These are phyloP conservation scores for Cyclophora punctaria DNA, from an alignment of 2,888 invertebrate genomes.

Conservation along the genomic window DNA sequence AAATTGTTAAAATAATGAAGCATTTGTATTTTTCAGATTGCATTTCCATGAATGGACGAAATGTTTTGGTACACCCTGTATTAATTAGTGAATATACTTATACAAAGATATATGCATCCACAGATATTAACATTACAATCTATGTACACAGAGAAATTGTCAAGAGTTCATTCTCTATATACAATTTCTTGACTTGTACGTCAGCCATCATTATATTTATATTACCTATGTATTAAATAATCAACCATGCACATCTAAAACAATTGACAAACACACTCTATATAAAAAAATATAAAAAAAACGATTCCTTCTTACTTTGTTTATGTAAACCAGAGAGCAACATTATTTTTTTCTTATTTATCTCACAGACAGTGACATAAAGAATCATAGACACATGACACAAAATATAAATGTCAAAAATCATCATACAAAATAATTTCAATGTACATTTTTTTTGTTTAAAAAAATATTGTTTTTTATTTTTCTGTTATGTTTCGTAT, in stretches of 20 bases:
- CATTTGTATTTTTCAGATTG: background rate
- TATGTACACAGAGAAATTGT: conserved; percentile 31
- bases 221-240: conserved; percentile 41
- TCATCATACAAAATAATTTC: conserved; percentile 16
- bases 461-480: conserved; percentile 32
- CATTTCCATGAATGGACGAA: background rate
- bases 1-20: background rate
- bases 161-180: conserved; percentile 14
- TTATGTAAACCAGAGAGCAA: conserved; percentile 25
- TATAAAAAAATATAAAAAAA: conserved; percentile 23
- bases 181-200: conserved; percentile 18
- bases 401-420: conserved; percentile 16
- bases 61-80: background rate
- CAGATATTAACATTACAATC: conserved; percentile 43
- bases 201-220: conserved; percentile 22
- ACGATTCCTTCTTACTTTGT: conserved; percentile 4
- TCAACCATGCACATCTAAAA: conserved; percentile 74
- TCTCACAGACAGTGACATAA: conserved; percentile 34
- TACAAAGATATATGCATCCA: conserved; percentile 40
- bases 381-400: conserved; percentile 25
- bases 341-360: background rate
- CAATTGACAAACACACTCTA: conserved; percentile 74
- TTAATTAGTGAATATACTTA: conserved; percentile 20
- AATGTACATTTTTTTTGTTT: conserved; percentile 29
- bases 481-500: conserved; percentile 39